A percentile compares a stretch with the other conserved stretches of the same genome.
Conservation (phyloP, 2,888 invertebrate species). For the Plebejus argus region DNA sequence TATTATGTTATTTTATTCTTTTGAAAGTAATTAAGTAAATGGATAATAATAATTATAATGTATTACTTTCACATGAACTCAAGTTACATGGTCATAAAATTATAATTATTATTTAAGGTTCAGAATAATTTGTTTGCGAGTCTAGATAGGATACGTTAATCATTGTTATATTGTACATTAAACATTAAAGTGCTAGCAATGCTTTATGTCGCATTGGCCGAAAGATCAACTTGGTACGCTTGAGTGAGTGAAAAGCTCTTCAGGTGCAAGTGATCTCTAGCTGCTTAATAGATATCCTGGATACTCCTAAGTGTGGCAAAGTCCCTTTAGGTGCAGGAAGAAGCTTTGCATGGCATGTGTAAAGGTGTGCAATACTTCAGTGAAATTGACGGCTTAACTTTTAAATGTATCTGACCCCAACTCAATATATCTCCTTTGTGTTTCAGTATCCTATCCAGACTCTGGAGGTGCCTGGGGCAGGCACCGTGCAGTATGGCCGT, state of each 20-base stretch:
- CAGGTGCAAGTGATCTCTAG: not conserved
- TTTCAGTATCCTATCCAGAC: not conserved
- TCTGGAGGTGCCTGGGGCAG: not conserved
- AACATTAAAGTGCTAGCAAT: not conserved
- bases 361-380: no score
- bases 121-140: not conserved
- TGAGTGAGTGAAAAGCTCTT: not conserved
- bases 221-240: not conserved
- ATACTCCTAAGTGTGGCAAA: not conserved
- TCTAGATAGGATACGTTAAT: not conserved
- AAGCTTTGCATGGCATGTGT: no score
- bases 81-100: not conserved
- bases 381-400: not conserved
- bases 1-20: no score
- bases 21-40: not conserved
- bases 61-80: not conserved
- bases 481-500: slow-evolving; percentile 24
- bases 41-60: not conserved
- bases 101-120: not conserved
- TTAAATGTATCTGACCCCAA: not conserved
- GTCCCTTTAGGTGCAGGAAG: no score
- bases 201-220: not conserved
- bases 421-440: not conserved
- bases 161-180: not conserved
- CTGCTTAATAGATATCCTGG: not conserved